Percentiles rank a stretch among this genome's conserved stretches.
Conservation (phyloP, 2,797 vertebrate species). For the Microchirus variegatus region DNA sequence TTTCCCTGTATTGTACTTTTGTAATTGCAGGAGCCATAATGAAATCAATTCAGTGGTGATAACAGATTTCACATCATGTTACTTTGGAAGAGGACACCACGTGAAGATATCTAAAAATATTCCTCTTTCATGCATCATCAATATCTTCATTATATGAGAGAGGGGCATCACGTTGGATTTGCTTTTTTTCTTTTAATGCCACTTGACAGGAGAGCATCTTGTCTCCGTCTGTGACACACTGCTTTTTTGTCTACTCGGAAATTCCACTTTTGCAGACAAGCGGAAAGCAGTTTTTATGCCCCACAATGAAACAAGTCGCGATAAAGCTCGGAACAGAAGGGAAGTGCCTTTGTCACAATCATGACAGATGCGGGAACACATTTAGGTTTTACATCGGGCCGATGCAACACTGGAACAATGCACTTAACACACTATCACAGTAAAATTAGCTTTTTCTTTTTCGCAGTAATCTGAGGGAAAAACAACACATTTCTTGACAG, state of each 20-base stretch:
- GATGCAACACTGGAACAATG: conserved; percentile 1
- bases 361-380: conserved; percentile 15
- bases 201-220: conserved; percentile 79
- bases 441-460: too few species aligned
- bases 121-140: conserved; percentile 83
- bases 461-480: too few species aligned
- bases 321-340: conserved; percentile 39
- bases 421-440: background rate
- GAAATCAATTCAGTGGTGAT: conserved; percentile 74
- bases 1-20: conserved; percentile 58
- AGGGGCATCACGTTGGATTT: conserved; percentile 80
- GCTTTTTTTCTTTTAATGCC: conserved; percentile 67
- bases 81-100: conserved; percentile 57
- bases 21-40: conserved; percentile 73
- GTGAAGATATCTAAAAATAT: conserved; percentile 78
- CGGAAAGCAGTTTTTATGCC: conserved; percentile 53
- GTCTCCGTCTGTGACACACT: conserved; percentile 69
- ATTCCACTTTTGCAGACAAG: conserved; percentile 65
- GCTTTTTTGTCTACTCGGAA: conserved; percentile 65
- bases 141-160: conserved; percentile 83
- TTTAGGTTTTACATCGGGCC: conserved; percentile 5
- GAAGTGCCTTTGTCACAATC: conserved; percentile 31
- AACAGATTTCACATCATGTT: conserved; percentile 80
- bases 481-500: too few species aligned
- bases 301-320: conserved; percentile 25